Conservation (phyloP, 2,113 vertebrate species). For the Calyptommatus sinebrachiatus region DNA sequence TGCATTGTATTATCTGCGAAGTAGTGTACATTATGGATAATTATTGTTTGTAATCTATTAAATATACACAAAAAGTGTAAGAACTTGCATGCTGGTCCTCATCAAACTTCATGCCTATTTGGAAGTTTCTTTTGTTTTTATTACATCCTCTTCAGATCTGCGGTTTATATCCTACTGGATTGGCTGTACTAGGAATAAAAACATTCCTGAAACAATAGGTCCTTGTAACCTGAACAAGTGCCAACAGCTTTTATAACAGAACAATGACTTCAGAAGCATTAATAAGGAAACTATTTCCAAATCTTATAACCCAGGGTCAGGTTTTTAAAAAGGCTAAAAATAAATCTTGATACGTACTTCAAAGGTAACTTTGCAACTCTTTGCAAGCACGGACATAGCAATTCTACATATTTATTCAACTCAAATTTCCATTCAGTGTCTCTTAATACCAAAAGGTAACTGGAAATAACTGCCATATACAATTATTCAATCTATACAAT, state of each 20-base stretch:
- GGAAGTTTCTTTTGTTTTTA: slow-evolving; percentile 28
- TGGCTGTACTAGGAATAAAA: neutral
- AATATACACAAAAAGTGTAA: neutral
- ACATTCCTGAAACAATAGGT: slow-evolving; percentile 17
- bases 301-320: slow-evolving; percentile 61
- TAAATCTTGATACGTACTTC: neutral
- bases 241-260: slow-evolving; percentile 60
- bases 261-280: slow-evolving; percentile 59
- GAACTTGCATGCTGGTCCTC: neutral
- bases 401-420: neutral
- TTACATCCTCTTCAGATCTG: slow-evolving; percentile 30
- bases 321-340: slow-evolving; percentile 12
- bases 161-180: neutral
- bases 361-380: slow-evolving; percentile 17
- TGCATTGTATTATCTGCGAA: too few relatives aligned
- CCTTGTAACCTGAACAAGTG: slow-evolving; percentile 45
- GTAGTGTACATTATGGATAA: too few relatives aligned
- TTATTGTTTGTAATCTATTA: too few relatives aligned
- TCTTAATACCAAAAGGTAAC: too few relatives aligned
- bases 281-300: slow-evolving; percentile 61
- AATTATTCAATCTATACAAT: neutral
- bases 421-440: neutral
- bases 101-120: neutral
- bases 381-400: neutral
- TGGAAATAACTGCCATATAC: too few relatives aligned